A percentile compares a stretch with the other conserved stretches of the same genome.
phyloP scores from a whole-genome alignment of 2,797 vertebrate genomes.

The Galaxias olidus region DNA sequence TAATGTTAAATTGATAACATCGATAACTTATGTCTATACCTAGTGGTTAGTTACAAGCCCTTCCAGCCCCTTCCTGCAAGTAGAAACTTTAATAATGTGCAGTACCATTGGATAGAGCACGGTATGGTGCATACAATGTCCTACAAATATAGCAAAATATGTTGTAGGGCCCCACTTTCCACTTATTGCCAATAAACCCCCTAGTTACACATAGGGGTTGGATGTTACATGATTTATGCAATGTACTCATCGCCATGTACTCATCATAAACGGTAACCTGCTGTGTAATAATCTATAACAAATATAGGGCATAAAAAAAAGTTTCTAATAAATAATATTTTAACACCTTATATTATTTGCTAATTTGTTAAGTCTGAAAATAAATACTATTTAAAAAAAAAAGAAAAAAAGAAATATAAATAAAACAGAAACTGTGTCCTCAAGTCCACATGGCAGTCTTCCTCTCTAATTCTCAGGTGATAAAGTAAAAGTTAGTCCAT shows the following conservation, averaged over 20 bases:
- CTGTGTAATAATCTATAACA: slow-evolving; percentile 12
- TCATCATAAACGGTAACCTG: slow-evolving; percentile 6
- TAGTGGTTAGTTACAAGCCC: slow-evolving; percentile 23
- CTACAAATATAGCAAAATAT: not conserved
- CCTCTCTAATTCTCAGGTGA: slow-evolving; percentile 1
- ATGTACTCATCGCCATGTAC: too few species aligned
- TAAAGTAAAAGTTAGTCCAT: slow-evolving; percentile 46
- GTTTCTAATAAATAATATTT: slow-evolving; percentile 9
- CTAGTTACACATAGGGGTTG: slow-evolving; percentile 29
- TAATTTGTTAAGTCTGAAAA: slow-evolving; percentile 17
- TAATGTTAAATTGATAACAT: slow-evolving; percentile 17
- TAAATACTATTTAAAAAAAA: slow-evolving; percentile 47
- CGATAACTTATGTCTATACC: slow-evolving; percentile 19
- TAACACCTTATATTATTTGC: slow-evolving; percentile 18
- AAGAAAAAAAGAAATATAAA: slow-evolving; percentile 22
- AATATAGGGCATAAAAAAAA: slow-evolving; percentile 16
- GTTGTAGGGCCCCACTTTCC: not conserved
- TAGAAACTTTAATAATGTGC: not conserved
- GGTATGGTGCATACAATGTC: not conserved
- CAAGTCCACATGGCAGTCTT: slow-evolving; percentile 29
- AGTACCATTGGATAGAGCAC: not conserved
- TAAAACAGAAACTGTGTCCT: slow-evolving; percentile 23
- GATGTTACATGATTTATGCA: slow-evolving; percentile 12
- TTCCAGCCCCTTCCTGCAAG: slow-evolving; percentile 4
- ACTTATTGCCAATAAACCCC: slow-evolving; percentile 60